Percentiles rank a stretch among this genome's conserved stretches.
Conservation (phyloP, 2,888 invertebrate species). For the Drosophila rellima region DNA sequence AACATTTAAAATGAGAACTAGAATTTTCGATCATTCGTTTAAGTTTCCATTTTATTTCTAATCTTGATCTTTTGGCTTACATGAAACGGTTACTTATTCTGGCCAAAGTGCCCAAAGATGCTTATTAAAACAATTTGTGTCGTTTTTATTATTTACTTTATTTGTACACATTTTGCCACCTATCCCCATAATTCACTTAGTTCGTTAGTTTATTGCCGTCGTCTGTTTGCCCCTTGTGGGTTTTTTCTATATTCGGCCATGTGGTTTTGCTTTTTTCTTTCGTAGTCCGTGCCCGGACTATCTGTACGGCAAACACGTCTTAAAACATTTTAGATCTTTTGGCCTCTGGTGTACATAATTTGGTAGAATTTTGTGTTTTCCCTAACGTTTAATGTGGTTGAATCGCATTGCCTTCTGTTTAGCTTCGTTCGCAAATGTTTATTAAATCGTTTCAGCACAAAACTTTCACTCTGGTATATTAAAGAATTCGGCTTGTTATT, state of each 20-base stretch:
- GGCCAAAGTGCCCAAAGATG: neutral
- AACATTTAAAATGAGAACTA: neutral
- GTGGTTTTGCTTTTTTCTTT: slow-evolving; percentile 28
- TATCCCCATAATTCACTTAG: slow-evolving; percentile 61
- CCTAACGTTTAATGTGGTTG: slow-evolving; percentile 15
- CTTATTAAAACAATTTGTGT: slow-evolving; percentile 61
- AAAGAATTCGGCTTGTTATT: slow-evolving; percentile 46
- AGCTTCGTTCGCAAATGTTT: slow-evolving; percentile 42
- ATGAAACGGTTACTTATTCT: slow-evolving; percentile 25
- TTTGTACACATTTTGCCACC: slow-evolving; percentile 54
- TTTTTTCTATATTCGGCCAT: slow-evolving; percentile 57
- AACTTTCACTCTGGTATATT: slow-evolving; percentile 65
- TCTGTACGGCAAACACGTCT: slow-evolving; percentile 37
- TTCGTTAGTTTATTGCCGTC: slow-evolving; percentile 38
- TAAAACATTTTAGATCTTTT: slow-evolving; percentile 43
- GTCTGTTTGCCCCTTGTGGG: slow-evolving; percentile 47
- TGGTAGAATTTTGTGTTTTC: slow-evolving; percentile 52
- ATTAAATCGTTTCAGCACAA: slow-evolving; percentile 50
- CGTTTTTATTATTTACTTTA: slow-evolving; percentile 41
- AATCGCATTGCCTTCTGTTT: slow-evolving; percentile 13
- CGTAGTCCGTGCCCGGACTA: slow-evolving; percentile 3
- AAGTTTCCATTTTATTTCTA: neutral
- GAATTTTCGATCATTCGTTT: neutral
- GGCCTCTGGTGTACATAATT: slow-evolving; percentile 52
- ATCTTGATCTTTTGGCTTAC: slow-evolving; percentile 8